Evolutionary conservation across 1,140 invertebrate species (phyloP).

Genomic region (Glossosoma conforme): DNA sequence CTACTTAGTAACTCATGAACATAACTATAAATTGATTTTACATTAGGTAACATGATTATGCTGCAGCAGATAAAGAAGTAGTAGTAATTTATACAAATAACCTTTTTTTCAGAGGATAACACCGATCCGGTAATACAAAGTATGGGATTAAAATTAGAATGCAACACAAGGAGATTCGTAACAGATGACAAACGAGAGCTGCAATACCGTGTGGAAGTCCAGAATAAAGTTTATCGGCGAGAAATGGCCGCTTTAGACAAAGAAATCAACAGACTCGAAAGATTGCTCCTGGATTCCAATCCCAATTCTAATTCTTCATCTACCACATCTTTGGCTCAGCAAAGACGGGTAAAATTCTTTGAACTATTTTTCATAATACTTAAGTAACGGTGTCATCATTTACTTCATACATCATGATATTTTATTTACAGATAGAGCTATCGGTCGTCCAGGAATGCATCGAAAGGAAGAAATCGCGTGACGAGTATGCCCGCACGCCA

Average conservation of each 20-base stretch:
- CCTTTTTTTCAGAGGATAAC: constrained; percentile 50
- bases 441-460: constrained; percentile 45
- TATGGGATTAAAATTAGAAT: constrained; percentile 82
- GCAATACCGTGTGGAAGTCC: constrained; percentile 81
- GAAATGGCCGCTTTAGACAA: constrained; percentile 76
- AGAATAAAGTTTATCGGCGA: constrained; percentile 82
- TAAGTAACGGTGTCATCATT: constrained; percentile 2
- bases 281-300: constrained; percentile 53
- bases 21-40: too few relatives aligned
- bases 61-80: too few relatives aligned
- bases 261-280: constrained; percentile 73
- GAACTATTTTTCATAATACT: not conserved
- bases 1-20: not conserved
- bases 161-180: constrained; percentile 75
- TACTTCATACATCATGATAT: too few relatives aligned
- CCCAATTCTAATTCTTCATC: constrained; percentile 46
- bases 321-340: constrained; percentile 51
- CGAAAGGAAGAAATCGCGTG: constrained; percentile 30
- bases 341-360: constrained; percentile 41
- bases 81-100: not conserved
- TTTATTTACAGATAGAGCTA: constrained; percentile 46
- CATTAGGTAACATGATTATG: too few relatives aligned
- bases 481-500: constrained; percentile 49
- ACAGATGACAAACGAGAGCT: constrained; percentile 70
- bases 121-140: constrained; percentile 79